phyloP scores from a whole-genome alignment of 2,888 invertebrate genomes.

The Dexiosoma caninum region DNA sequence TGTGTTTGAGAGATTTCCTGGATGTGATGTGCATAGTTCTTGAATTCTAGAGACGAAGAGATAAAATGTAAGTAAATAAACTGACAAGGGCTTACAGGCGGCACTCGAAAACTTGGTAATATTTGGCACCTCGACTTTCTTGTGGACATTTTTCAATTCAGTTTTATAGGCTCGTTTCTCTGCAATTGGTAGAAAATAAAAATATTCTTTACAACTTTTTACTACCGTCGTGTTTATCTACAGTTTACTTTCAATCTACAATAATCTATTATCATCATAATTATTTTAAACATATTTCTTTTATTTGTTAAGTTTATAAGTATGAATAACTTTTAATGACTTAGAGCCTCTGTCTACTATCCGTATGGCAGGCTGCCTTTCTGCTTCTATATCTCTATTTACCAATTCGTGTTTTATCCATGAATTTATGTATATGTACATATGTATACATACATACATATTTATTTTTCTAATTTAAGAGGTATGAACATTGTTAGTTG shows the following conservation, averaged over 20 bases:
- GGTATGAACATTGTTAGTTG: constrained; percentile 39
- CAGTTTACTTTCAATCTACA: background rate
- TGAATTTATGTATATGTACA: no score
- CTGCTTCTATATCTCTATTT: constrained; percentile 5
- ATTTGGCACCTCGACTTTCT: background rate
- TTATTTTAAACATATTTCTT: constrained; percentile 29
- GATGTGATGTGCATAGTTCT: background rate
- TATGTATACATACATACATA: no score
- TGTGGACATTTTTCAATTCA: no score
- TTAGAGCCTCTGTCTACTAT: background rate
- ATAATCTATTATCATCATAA: constrained; percentile 16
- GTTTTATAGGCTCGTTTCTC: no score
- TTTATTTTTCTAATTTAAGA: constrained; percentile 13
- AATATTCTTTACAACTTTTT: background rate
- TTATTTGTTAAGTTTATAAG: background rate
- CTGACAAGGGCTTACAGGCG: constrained; percentile 20
- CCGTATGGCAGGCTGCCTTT: background rate
- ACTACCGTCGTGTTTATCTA: background rate
- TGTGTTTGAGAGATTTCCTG: background rate
- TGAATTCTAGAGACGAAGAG: constrained; percentile 26
- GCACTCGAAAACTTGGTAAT: background rate
- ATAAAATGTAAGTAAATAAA: constrained; percentile 25
- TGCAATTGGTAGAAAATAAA: background rate
- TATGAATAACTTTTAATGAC: constrained; percentile 4
- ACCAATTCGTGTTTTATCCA: background rate